Conservation (phyloP, 1,140 invertebrate genomes). For the Potamilus streckersoni region DNA sequence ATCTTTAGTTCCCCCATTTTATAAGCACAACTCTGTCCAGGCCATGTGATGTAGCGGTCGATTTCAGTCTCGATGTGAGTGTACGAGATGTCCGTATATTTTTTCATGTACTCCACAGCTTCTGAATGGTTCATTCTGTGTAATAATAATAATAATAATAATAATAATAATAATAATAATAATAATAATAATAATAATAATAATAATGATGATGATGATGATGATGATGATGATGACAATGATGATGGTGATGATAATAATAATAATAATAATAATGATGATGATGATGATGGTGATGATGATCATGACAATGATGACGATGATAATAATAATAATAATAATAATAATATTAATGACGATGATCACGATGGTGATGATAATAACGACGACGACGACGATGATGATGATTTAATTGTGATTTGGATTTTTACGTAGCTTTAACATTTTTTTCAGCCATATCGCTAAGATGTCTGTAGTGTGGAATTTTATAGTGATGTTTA, state of each 20-base stretch:
- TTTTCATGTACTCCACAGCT: conserved; percentile 64
- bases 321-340: neutral
- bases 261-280: neutral
- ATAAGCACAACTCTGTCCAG: conserved; percentile 68
- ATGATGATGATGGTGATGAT: neutral
- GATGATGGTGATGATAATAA: no score
- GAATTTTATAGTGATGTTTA: no score
- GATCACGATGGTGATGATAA: neutral
- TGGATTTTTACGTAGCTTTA: no score
- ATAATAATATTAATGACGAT: neutral
- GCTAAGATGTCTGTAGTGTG: no score
- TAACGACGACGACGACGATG: no score
- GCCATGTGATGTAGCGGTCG: conserved; percentile 68
- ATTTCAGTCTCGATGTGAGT: conserved; percentile 58
- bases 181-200: neutral
- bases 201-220: no score
- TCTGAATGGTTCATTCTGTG: conserved; percentile 62
- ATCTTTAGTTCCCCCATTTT: conserved; percentile 70
- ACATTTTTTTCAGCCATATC: no score
- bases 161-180: conserved; percentile 3
- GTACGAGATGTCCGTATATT: conserved; percentile 55
- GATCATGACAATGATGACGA: neutral
- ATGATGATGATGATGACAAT: neutral
- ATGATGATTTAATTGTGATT: no score
- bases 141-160: neutral